Evolutionary conservation across 2,888 invertebrate species (phyloP).

Genomic region (Meandrusa payeni): DNA sequence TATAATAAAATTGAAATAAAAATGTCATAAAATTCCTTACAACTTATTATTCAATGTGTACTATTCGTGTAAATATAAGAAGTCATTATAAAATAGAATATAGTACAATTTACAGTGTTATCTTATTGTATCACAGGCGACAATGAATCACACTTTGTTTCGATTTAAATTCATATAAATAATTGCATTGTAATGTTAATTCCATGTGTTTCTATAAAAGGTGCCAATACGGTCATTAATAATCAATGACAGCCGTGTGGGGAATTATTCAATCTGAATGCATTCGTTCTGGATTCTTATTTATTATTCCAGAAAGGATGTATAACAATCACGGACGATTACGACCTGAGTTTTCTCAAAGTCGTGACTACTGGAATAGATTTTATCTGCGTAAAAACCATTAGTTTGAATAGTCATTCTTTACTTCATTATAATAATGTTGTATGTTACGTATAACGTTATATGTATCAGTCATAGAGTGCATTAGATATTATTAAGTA

Average conservation of each 20-base stretch:
- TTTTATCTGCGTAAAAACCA: conserved; percentile 13
- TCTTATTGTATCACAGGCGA: neutral
- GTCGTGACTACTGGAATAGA: conserved; percentile 30
- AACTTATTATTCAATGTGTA: no score
- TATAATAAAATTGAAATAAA: no score
- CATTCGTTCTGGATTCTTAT: conserved; percentile 28
- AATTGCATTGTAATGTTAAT: neutral
- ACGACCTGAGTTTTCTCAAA: conserved; percentile 32
- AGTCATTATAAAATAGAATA: no score
- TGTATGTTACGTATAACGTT: neutral
- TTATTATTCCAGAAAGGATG: conserved; percentile 30
- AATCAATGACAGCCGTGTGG: conserved; percentile 9
- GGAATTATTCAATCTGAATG: conserved; percentile 19
- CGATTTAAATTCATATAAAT: neutral
- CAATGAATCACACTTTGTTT: neutral
- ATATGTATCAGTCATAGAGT: conserved; percentile 8
- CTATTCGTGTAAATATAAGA: no score
- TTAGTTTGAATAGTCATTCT: conserved; percentile 15
- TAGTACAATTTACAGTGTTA: no score
- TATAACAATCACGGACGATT: conserved; percentile 29
- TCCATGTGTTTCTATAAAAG: conserved; percentile 10
- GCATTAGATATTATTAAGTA: no score
- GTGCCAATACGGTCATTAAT: conserved; percentile 11
- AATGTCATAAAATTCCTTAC: no score
- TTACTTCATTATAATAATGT: neutral